A percentile compares a stretch with the other conserved stretches of the same genome.
phyloP scores from a whole-genome alignment of 2,113 vertebrate species.

The Oxygymnocypris stewartii region DNA sequence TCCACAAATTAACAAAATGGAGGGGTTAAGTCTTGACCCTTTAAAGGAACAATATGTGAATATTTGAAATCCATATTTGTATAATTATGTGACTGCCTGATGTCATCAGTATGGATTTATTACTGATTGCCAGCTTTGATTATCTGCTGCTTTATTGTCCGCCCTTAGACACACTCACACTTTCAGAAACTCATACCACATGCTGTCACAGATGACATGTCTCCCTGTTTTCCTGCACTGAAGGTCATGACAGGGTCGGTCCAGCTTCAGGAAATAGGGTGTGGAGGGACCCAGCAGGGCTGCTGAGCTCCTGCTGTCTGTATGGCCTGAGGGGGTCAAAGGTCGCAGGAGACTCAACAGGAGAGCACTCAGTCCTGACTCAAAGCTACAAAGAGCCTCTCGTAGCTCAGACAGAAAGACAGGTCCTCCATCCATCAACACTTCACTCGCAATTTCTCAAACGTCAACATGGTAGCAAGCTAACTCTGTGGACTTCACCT shows the following conservation, averaged over 20 bases:
- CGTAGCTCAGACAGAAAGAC: constrained; percentile 43
- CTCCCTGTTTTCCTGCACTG: constrained; percentile 22
- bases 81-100: neutral
- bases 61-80: neutral
- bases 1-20: too few relatives aligned
- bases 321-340: constrained; percentile 50
- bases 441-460: constrained; percentile 22
- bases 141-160: constrained; percentile 1
- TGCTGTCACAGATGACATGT: constrained; percentile 7
- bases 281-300: constrained; percentile 29
- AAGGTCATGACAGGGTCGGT: constrained; percentile 47
- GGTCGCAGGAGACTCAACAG: constrained; percentile 49
- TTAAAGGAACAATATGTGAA: neutral
- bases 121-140: constrained; percentile 11
- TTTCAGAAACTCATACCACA: neutral
- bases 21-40: neutral
- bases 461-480: neutral
- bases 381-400: constrained; percentile 50
- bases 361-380: constrained; percentile 42
- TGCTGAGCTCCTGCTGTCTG: constrained; percentile 53
- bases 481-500: neutral
- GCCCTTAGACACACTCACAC: neutral
- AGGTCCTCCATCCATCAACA: constrained; percentile 18
- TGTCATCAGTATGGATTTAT: constrained; percentile 5
- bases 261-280: constrained; percentile 46